phyloP scores from a whole-genome alignment of 1,140 invertebrate genomes.

The Drosophila obscura region DNA sequence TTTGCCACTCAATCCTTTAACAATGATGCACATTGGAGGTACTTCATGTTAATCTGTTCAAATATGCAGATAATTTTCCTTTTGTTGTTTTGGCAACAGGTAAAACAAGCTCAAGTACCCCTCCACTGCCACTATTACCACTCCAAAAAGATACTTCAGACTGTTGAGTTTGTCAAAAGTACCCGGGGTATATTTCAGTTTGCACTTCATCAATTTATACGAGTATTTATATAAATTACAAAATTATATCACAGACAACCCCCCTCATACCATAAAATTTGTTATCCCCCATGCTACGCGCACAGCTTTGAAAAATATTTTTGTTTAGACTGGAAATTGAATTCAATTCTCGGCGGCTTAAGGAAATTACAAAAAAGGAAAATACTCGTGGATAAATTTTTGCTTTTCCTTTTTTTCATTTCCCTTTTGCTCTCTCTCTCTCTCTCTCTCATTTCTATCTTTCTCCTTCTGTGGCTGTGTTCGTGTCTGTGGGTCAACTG shows the following conservation, averaged over 20 bases:
- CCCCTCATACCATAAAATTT: not conserved
- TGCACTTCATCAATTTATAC: constrained; percentile 11
- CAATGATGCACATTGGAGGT: too few relatives aligned
- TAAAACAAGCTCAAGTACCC: too few relatives aligned
- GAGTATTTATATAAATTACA: not conserved
- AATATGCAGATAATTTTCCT: too few relatives aligned
- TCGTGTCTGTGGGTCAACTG: constrained; percentile 44
- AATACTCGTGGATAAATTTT: constrained; percentile 35
- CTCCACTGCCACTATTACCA: too few relatives aligned
- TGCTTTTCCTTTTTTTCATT: not conserved
- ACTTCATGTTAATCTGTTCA: too few relatives aligned
- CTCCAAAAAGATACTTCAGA: too few relatives aligned
- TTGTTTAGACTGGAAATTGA: constrained; percentile 40
- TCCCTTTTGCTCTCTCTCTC: not conserved
- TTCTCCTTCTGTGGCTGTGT: not conserved
- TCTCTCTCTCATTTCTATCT: not conserved
- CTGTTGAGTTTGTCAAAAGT: not conserved
- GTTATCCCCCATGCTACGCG: not conserved
- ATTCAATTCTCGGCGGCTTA: constrained; percentile 40
- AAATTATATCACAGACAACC: constrained; percentile 15
- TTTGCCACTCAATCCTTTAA: too few relatives aligned
- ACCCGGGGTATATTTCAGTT: constrained; percentile 5
- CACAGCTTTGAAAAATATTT: constrained; percentile 34
- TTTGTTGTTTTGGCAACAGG: too few relatives aligned
- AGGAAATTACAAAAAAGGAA: constrained; percentile 32